Evolutionary conservation across 2,888 invertebrate species (phyloP).

Genomic region (Ichneumoninae sp.): DNA sequence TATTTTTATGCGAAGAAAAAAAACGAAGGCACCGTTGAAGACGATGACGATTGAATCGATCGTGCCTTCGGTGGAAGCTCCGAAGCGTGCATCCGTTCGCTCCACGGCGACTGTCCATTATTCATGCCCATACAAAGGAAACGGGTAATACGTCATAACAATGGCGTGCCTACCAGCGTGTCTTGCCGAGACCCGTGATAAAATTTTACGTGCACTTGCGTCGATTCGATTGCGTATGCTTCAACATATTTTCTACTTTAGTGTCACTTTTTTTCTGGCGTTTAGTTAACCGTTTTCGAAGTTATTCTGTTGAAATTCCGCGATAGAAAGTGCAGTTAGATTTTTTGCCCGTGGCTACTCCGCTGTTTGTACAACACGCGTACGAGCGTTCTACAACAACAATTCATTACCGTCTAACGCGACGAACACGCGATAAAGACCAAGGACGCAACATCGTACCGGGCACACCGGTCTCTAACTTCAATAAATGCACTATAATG

Average conservation of each 20-base stretch:
- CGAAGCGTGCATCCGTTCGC: slow-evolving; percentile 68
- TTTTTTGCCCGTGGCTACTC: not conserved
- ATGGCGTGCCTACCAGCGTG: slow-evolving; percentile 50
- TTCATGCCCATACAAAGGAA: slow-evolving; percentile 75
- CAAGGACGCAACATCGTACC: slow-evolving; percentile 12
- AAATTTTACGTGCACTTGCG: not conserved
- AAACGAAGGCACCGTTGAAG: not conserved
- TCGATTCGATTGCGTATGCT: slow-evolving; percentile 5
- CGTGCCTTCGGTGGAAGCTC: slow-evolving; percentile 1
- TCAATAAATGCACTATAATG: not conserved
- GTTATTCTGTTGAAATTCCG: slow-evolving; percentile 1
- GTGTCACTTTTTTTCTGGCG: not conserved
- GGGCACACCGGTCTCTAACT: not conserved
- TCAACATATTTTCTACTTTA: not conserved
- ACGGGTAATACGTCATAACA: slow-evolving; percentile 67
- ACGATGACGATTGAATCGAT: slow-evolving; percentile 21
- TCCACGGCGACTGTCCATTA: slow-evolving; percentile 69
- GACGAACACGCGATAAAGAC: slow-evolving; percentile 16
- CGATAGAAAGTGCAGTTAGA: not conserved
- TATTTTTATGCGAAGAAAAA: slow-evolving; percentile 4
- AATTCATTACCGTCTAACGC: slow-evolving; percentile 23
- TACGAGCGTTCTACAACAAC: not conserved
- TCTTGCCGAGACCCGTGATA: not conserved
- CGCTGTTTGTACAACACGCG: slow-evolving; percentile 2
- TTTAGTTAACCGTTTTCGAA: not conserved